phyloP scores from a whole-genome alignment of 2,888 invertebrate genomes.

The Drosophila maculinotata region DNA sequence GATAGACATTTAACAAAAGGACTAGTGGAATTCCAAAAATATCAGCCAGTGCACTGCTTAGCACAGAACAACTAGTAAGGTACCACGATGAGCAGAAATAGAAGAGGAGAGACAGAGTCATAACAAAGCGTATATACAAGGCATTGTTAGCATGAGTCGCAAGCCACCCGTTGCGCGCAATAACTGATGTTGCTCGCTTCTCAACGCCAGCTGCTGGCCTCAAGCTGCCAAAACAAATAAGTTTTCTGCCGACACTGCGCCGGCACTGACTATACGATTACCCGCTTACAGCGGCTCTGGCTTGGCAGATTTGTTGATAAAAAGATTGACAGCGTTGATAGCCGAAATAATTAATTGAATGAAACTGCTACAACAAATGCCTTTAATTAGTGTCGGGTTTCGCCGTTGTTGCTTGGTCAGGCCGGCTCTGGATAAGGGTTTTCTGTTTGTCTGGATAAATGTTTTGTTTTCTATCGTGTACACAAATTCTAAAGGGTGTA shows the following conservation, averaged over 20 bases:
- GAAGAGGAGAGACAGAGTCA: constrained; percentile 10
- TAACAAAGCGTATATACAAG: constrained; percentile 36
- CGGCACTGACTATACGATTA: constrained; percentile 23
- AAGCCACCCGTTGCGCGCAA: constrained; percentile 17
- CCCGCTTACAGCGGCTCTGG: constrained; percentile 25
- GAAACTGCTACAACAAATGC: constrained; percentile 77
- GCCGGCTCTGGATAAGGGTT: constrained; percentile 11
- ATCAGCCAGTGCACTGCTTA: constrained; percentile 5
- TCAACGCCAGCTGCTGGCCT: constrained; percentile 47
- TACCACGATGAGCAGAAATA: constrained; percentile 1
- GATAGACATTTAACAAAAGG: constrained; percentile 47
- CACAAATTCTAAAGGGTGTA: constrained; percentile 4
- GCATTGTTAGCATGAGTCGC: constrained; percentile 37
- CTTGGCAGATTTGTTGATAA: constrained; percentile 72
- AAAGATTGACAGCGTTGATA: constrained; percentile 82
- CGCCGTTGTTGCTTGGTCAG: constrained; percentile 36
- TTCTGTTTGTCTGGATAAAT: constrained; percentile 23
- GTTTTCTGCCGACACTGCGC: constrained; percentile 22
- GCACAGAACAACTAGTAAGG: constrained; percentile 5
- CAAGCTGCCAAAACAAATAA: constrained; percentile 66
- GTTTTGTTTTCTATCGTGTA: constrained; percentile 15
- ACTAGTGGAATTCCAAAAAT: constrained; percentile 16
- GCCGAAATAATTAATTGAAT: constrained; percentile 82
- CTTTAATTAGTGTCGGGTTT: constrained; percentile 81
- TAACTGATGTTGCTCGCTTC: constrained; percentile 28